These are phyloP conservation scores for Trichomycterus rosablanca DNA, from an alignment of 2,113 vertebrate genomes.

Conservation along the genomic window DNA sequence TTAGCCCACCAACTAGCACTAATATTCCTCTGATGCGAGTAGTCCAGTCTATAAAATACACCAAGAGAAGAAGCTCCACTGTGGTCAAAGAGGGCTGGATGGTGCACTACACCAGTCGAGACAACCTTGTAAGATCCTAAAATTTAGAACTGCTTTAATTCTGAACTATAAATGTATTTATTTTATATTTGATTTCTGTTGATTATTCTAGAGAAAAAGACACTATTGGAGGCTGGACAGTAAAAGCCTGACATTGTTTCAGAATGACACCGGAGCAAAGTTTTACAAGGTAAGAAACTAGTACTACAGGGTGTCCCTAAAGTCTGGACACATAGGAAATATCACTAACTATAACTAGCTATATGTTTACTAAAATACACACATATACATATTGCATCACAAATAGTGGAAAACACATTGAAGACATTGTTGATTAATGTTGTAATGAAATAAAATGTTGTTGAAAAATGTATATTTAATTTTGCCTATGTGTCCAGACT, in stretches of 20 bases:
- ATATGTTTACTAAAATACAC: too few species aligned
- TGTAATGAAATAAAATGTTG: too few species aligned
- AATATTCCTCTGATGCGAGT: slow-evolving; percentile 99
- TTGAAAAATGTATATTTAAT: too few species aligned
- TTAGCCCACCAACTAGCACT: slow-evolving; percentile 93
- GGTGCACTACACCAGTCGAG: slow-evolving; percentile 95
- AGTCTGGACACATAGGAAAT: too few species aligned
- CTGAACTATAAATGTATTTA: background rate
- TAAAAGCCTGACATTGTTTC: slow-evolving; percentile 93
- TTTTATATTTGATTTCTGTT: background rate
- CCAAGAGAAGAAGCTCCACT: slow-evolving; percentile 96
- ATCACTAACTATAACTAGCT: too few species aligned
- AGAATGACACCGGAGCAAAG: slow-evolving; percentile 95
- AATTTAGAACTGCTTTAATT: background rate
- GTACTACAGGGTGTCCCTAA: too few species aligned
- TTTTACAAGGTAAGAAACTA: slow-evolving; percentile 89
- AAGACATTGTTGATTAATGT: too few species aligned
- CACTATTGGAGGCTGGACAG: slow-evolving; percentile 98
- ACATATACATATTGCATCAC: too few species aligned
- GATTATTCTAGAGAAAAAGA: slow-evolving; percentile 82
- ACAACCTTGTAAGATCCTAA: slow-evolving; percentile 84
- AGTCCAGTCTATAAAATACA: slow-evolving; percentile 96
- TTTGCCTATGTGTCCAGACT: too few species aligned
- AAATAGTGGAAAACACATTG: background rate
- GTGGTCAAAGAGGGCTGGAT: slow-evolving; percentile 98